Evolutionary conservation across 2,797 vertebrate genomes (phyloP).

Genomic region (Austrolebias charrua): DNA sequence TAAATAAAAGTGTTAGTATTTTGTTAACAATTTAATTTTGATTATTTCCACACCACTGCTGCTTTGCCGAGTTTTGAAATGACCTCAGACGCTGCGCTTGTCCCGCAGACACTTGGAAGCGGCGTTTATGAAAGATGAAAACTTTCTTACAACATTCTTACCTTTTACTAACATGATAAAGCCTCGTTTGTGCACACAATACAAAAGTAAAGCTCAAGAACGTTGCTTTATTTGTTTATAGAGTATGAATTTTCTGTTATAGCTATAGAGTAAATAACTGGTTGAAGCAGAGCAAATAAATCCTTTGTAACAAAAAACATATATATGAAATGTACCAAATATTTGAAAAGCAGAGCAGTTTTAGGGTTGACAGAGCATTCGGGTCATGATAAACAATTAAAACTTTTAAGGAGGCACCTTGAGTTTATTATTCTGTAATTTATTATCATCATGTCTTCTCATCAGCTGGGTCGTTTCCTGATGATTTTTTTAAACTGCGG

Average conservation of each 20-base stretch:
- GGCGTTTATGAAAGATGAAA: too few relatives aligned
- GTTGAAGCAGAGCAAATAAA: conserved; percentile 49
- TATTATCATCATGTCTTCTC: conserved; percentile 10
- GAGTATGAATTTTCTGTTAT: conserved; percentile 50
- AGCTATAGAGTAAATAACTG: conserved; percentile 64
- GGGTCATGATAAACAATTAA: conserved; percentile 25
- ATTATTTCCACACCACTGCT: too few relatives aligned
- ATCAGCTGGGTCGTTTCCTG: conserved; percentile 13
- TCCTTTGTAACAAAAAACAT: conserved; percentile 26
- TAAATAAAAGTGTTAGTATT: too few relatives aligned
- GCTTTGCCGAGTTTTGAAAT: too few relatives aligned
- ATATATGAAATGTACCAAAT: conserved; percentile 27
- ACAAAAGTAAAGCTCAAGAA: conserved; percentile 31
- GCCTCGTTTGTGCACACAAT: conserved; percentile 7
- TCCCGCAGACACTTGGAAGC: too few relatives aligned
- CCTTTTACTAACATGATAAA: background rate
- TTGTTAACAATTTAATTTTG: too few relatives aligned
- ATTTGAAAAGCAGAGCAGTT: conserved; percentile 44
- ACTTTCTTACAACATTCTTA: too few relatives aligned
- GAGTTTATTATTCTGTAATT: conserved; percentile 23
- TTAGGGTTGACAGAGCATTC: conserved; percentile 39
- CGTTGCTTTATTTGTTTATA: conserved; percentile 56
- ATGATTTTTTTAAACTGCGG: conserved; percentile 8
- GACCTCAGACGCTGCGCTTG: too few relatives aligned
- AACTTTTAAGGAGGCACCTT: conserved; percentile 21